phyloP scores from a whole-genome alignment of 2,113 vertebrate species.

The Aptenodytes patagonicus region DNA sequence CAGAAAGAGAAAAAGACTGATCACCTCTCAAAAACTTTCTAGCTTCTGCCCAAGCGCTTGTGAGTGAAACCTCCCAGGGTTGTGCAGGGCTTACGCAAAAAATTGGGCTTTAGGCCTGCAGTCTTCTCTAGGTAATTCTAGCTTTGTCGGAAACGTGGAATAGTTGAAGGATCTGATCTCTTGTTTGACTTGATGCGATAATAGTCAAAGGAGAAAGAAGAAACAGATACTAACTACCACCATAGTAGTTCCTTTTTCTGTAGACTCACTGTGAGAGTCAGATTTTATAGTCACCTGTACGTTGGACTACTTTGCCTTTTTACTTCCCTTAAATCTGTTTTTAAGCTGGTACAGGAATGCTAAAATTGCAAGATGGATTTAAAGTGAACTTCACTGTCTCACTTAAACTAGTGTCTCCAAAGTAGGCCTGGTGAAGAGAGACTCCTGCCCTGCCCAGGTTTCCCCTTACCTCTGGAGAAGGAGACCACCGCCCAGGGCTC shows the following conservation, averaged over 20 bases:
- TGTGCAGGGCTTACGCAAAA: not conserved
- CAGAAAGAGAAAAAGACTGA: not conserved
- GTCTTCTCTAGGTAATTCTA: not conserved
- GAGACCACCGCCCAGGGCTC: no score
- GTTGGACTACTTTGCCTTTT: not conserved
- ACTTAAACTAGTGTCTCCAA: not conserved
- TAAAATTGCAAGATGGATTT: not conserved
- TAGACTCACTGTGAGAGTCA: not conserved
- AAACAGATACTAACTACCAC: not conserved
- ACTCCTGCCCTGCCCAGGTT: not conserved
- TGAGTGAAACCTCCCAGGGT: not conserved
- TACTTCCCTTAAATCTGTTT: not conserved
- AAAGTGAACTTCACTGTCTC: not conserved
- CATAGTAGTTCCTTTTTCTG: not conserved
- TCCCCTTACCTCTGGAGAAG: not conserved
- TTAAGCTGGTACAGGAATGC: not conserved
- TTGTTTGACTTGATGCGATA: not conserved
- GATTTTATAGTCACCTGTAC: not conserved
- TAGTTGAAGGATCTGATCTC: not conserved
- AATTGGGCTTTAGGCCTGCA: not conserved
- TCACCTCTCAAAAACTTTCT: not conserved
- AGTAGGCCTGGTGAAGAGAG: not conserved
- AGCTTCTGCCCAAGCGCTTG: not conserved
- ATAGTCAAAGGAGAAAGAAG: not conserved
- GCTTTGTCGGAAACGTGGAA: not conserved